Percentiles rank a stretch among this genome's conserved stretches.
Conservation (phyloP, 2,888 invertebrate genomes). For the Spodoptera picta region DNA sequence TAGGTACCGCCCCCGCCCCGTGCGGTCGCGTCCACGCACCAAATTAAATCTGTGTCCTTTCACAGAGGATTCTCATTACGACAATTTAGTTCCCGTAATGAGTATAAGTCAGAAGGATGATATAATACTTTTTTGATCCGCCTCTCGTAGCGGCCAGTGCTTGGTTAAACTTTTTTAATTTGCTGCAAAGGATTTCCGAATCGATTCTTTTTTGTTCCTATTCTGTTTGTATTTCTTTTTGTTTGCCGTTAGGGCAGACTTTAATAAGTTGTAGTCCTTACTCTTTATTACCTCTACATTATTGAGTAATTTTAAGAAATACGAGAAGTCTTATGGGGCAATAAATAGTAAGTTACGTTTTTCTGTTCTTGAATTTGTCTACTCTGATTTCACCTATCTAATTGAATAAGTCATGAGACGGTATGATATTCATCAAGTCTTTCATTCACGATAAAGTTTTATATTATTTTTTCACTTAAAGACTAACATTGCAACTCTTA, state of each 20-base stretch:
- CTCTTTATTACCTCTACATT: too few relatives aligned
- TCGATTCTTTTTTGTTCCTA: background rate
- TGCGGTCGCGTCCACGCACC: slow-evolving; percentile 66
- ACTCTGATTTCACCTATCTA: too few relatives aligned
- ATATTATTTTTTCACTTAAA: too few relatives aligned
- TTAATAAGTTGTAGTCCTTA: too few relatives aligned
- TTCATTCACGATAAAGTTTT: too few relatives aligned
- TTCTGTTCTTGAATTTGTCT: too few relatives aligned
- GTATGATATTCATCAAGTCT: too few relatives aligned
- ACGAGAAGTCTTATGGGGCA: too few relatives aligned
- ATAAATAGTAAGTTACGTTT: too few relatives aligned
- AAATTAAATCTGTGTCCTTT: slow-evolving; percentile 83
- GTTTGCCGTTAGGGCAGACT: background rate
- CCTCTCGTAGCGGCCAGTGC: slow-evolving; percentile 2
- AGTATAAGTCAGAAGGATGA: slow-evolving; percentile 58
- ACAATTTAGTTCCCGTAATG: slow-evolving; percentile 73
- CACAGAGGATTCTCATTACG: slow-evolving; percentile 77
- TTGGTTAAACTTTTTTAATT: slow-evolving; percentile 40
- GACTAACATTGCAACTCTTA: too few relatives aligned
- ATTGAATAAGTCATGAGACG: too few relatives aligned
- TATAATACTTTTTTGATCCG: slow-evolving; percentile 39
- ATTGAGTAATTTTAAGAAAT: too few relatives aligned
- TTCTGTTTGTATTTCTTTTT: background rate
- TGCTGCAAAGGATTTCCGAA: slow-evolving; percentile 10
- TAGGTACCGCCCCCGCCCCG: slow-evolving; percentile 63